A percentile compares a stretch with the other conserved stretches of the same genome.
Evolutionary conservation across 2,888 invertebrate species (phyloP).

Genomic region (Cataglyphis albicans): DNA sequence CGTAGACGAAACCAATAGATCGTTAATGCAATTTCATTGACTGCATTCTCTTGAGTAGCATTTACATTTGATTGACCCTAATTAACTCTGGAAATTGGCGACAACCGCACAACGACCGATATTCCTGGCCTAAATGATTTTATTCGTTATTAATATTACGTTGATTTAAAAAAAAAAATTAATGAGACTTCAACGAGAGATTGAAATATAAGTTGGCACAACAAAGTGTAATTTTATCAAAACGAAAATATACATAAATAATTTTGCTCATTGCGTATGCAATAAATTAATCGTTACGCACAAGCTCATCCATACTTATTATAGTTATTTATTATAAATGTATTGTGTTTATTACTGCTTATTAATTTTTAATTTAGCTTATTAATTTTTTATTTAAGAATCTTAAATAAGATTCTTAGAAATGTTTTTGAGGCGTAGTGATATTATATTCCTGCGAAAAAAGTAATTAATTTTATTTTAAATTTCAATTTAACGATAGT

Average conservation of each 20-base stretch:
- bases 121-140: conserved; percentile 9
- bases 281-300: not conserved
- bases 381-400: no score
- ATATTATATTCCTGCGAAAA: not conserved
- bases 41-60: conserved; percentile 45
- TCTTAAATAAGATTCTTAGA: not conserved
- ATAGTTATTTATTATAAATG: not conserved
- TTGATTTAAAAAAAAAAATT: not conserved
- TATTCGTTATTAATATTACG: conserved; percentile 24
- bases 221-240: not conserved
- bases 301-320: not conserved
- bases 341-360: not conserved
- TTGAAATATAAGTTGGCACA: not conserved
- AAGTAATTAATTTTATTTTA: not conserved
- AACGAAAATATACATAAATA: conserved; percentile 23
- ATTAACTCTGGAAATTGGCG: conserved; percentile 44
- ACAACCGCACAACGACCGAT: not conserved
- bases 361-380: conserved; percentile 21
- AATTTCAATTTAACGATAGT: conserved; percentile 17
- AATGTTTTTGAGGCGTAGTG: not conserved
- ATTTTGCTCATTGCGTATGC: not conserved
- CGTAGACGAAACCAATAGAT: conserved; percentile 44
- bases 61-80: conserved; percentile 62
- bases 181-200: not conserved
- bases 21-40: conserved; percentile 48